Conservation (phyloP, 2,113 vertebrate genomes). For the Calyptomena viridis region DNA sequence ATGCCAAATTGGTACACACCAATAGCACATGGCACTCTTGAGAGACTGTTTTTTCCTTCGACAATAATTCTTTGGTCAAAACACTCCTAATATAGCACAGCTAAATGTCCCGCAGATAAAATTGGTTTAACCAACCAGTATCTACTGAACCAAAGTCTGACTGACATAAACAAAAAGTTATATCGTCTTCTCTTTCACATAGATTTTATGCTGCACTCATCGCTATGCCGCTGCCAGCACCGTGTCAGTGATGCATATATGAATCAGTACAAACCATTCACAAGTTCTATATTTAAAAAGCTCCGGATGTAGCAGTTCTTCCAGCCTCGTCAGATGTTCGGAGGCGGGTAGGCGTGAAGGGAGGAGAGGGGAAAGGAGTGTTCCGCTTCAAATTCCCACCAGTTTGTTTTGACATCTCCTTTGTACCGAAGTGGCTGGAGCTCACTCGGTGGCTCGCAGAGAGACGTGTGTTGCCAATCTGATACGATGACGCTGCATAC, state of each 20-base stretch:
- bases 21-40: not conserved
- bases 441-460: slow-evolving; percentile 55
- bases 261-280: slow-evolving; percentile 69
- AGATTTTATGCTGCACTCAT: slow-evolving; percentile 63
- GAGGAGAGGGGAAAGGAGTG: slow-evolving; percentile 61
- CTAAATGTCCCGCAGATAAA: not conserved
- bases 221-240: slow-evolving; percentile 51
- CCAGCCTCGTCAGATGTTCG: slow-evolving; percentile 64
- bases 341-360: slow-evolving; percentile 63
- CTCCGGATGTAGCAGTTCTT: slow-evolving; percentile 68
- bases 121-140: not conserved
- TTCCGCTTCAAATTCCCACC: slow-evolving; percentile 64
- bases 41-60: not conserved
- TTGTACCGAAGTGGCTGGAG: slow-evolving; percentile 66
- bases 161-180: slow-evolving; percentile 64
- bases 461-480: slow-evolving; percentile 56
- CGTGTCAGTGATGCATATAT: slow-evolving; percentile 68
- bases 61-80: not conserved
- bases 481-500: slow-evolving; percentile 68
- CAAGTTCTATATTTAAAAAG: slow-evolving; percentile 69
- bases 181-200: slow-evolving; percentile 26
- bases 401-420: slow-evolving; percentile 70
- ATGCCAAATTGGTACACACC: not conserved
- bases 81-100: not conserved
- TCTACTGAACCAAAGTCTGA: slow-evolving; percentile 27